Conservation (phyloP, 2,113 vertebrate species). For the Sminthopsis crassicaudata region DNA sequence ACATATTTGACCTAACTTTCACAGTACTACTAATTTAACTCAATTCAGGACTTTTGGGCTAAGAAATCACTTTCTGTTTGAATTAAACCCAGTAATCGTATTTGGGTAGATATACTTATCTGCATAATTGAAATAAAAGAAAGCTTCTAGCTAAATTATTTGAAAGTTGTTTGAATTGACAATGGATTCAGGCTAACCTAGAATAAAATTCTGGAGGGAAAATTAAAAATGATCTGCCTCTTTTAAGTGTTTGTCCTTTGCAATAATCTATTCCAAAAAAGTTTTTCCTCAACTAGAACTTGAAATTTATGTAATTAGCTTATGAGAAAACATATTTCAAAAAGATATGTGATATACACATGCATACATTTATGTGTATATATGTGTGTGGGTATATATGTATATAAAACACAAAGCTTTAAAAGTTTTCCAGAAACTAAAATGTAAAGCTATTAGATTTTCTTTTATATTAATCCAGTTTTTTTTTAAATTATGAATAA, state of each 20-base stretch:
- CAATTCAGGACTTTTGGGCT: not conserved
- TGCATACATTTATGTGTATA: not conserved
- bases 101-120: conserved; percentile 25
- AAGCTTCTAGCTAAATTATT: not conserved
- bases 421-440: conserved; percentile 68
- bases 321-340: conserved; percentile 50
- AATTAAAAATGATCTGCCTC: conserved; percentile 24
- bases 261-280: conserved; percentile 47
- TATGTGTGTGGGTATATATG: no score
- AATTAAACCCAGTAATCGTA: conserved; percentile 3
- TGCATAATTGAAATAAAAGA: not conserved
- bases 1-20: not conserved
- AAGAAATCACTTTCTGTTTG: conserved; percentile 54
- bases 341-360: no score
- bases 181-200: not conserved
- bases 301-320: conserved; percentile 77
- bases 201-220: not conserved
- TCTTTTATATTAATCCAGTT: conserved; percentile 78
- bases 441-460: conserved; percentile 74
- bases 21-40: not conserved
- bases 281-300: conserved; percentile 69
- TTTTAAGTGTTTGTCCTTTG: conserved; percentile 42
- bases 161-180: not conserved
- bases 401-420: not conserved
- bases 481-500: conserved; percentile 78